phyloP scores from a whole-genome alignment of 2,888 invertebrate species.

The Osedax frankpressi region DNA sequence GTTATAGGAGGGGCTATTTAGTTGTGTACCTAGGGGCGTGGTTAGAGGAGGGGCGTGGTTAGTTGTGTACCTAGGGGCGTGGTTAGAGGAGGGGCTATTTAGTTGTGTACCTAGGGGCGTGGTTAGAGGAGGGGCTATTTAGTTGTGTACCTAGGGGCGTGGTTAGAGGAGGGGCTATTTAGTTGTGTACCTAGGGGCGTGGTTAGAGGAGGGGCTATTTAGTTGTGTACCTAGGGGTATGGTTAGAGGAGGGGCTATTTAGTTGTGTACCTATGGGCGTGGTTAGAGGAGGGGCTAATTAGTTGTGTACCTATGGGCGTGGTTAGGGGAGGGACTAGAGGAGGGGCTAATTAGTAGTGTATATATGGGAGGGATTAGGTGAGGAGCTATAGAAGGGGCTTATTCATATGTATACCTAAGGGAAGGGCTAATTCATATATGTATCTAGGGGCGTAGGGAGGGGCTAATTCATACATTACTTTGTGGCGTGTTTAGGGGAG shows the following conservation, averaged over 20 bases:
- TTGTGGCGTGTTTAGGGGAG: too few relatives aligned
- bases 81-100: not conserved
- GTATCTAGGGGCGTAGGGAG: conserved; percentile 36
- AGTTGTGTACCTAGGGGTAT: too few relatives aligned
- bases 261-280: conserved; percentile 36
- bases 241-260: too few relatives aligned
- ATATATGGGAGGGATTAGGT: too few relatives aligned
- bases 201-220: not conserved
- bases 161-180: conserved; percentile 27
- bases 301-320: conserved; percentile 40
- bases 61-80: too few relatives aligned
- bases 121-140: conserved; percentile 39
- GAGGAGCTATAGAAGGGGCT: too few relatives aligned
- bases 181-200: conserved; percentile 38
- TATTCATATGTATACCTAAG: too few relatives aligned
- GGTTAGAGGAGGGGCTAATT: conserved; percentile 39
- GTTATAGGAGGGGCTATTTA: conserved; percentile 41
- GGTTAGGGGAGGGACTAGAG: conserved; percentile 27
- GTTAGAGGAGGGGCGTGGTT: conserved; percentile 28
- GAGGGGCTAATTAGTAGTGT: too few relatives aligned
- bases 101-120: too few relatives aligned
- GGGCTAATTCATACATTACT: too few relatives aligned
- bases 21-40: conserved; percentile 38
- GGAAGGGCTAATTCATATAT: conserved; percentile 41
- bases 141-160: conserved; percentile 40